phyloP scores from a whole-genome alignment of 2,888 invertebrate genomes.

The Drosophila fungiperda region DNA sequence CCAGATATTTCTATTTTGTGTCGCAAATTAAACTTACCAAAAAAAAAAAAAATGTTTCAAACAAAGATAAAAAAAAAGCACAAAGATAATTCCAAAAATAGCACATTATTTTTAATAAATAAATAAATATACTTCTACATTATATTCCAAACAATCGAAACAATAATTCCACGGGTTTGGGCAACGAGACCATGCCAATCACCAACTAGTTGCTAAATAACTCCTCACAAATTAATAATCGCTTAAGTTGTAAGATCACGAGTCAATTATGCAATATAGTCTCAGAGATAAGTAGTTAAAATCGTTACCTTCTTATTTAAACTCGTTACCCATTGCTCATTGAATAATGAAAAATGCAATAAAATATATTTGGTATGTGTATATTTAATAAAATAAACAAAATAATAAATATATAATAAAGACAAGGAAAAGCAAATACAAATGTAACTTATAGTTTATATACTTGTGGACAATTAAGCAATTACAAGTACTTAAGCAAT shows the following conservation, averaged over 20 bases:
- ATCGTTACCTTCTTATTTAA: neutral
- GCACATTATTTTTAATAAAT: neutral
- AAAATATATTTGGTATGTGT: slow-evolving; percentile 4
- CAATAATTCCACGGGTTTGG: neutral
- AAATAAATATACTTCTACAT: neutral
- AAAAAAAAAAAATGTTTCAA: slow-evolving; percentile 19
- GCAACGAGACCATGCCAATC: neutral
- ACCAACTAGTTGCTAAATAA: neutral
- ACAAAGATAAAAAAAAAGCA: neutral
- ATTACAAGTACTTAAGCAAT: slow-evolving; percentile 29
- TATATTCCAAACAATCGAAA: neutral
- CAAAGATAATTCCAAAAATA: neutral
- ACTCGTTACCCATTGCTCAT: slow-evolving; percentile 1
- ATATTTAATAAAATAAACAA: slow-evolving; percentile 17
- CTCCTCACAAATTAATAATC: neutral
- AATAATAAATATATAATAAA: slow-evolving; percentile 15
- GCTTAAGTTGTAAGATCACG: neutral
- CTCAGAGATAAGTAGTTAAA: neutral
- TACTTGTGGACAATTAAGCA: slow-evolving; percentile 2
- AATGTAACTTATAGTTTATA: slow-evolving; percentile 31
- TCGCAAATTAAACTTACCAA: slow-evolving; percentile 61
- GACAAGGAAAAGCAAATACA: slow-evolving; percentile 53
- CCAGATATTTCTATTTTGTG: neutral
- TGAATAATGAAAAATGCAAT: slow-evolving; percentile 24
- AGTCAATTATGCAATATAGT: neutral